Percentiles rank a stretch among this genome's conserved stretches.
Conservation (phyloP, 2,113 vertebrate genomes). For the Tychaedon coryphoeus region DNA sequence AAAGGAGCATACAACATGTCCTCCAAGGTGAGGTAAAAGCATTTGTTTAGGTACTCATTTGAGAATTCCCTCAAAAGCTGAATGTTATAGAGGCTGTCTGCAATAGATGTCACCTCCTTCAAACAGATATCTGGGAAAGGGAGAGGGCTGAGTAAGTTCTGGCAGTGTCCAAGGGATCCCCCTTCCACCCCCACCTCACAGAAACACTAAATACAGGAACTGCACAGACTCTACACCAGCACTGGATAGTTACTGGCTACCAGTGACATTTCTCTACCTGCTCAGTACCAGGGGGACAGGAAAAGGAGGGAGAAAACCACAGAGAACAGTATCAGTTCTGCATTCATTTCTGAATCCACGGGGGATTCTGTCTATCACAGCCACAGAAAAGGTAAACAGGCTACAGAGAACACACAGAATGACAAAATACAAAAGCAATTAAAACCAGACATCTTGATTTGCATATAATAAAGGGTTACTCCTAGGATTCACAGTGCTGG, state of each 20-base stretch:
- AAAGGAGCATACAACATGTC: constrained; percentile 90
- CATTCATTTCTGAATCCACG: background rate
- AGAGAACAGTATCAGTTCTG: background rate
- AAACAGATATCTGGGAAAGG: constrained; percentile 86
- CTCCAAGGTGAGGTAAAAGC: constrained; percentile 89
- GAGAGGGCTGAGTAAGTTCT: background rate
- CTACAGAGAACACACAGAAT: background rate
- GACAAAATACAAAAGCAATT: background rate
- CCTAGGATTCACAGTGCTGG: background rate
- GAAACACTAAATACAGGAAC: background rate
- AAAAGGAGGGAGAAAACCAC: background rate
- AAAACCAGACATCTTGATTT: background rate
- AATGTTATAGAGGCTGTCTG: constrained; percentile 92
- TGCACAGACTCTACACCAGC: background rate
- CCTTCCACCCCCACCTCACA: background rate
- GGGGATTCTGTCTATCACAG: background rate
- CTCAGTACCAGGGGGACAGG: background rate
- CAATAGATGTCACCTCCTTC: constrained; percentile 88
- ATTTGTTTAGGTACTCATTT: constrained; percentile 86
- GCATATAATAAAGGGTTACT: background rate
- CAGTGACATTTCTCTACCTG: background rate
- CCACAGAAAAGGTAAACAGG: background rate
- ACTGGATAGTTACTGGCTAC: background rate
- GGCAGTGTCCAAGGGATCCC: too few relatives aligned
- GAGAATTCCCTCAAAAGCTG: constrained; percentile 89